Conservation (phyloP, 2,113 vertebrate species). For the Ornithorhynchus anatinus region DNA sequence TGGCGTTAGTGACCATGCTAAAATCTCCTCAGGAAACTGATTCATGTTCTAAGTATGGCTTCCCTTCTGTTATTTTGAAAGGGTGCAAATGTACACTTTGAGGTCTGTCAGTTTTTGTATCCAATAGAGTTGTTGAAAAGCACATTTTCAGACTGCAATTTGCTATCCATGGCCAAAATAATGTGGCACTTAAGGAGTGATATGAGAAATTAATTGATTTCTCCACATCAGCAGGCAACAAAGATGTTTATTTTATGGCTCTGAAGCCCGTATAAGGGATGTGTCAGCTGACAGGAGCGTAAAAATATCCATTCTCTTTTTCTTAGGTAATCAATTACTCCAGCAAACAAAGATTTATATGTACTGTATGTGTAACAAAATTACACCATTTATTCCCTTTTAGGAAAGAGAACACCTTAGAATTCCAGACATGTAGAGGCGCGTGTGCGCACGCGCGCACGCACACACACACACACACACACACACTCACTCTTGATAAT, state of each 20-base stretch:
- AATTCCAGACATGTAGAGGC: background rate
- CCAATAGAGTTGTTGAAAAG: conserved; percentile 30
- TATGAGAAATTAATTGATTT: conserved; percentile 72
- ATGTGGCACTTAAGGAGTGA: conserved; percentile 57
- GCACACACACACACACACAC: too few relatives aligned
- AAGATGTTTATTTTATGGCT: conserved; percentile 2
- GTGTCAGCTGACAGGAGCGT: background rate
- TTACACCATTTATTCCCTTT: background rate
- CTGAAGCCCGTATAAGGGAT: background rate
- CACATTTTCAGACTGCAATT: conserved; percentile 23
- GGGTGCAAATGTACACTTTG: conserved; percentile 8
- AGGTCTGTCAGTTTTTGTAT: conserved; percentile 56
- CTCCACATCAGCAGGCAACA: conserved; percentile 52
- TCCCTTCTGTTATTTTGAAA: conserved; percentile 29
- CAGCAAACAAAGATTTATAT: conserved; percentile 12
- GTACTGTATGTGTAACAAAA: background rate
- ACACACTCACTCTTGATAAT: background rate
- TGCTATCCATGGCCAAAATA: conserved; percentile 61
- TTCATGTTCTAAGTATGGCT: conserved; percentile 16
- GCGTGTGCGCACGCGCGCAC: too few relatives aligned
- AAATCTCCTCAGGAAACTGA: conserved; percentile 51
- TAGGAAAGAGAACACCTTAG: background rate
- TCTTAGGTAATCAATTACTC: conserved; percentile 8
- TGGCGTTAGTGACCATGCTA: conserved; percentile 48
- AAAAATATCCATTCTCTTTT: background rate